Percentiles rank a stretch among this genome's conserved stretches.
phyloP scores from a whole-genome alignment of 2,797 vertebrate species.

The Sebastiscus tertius region DNA sequence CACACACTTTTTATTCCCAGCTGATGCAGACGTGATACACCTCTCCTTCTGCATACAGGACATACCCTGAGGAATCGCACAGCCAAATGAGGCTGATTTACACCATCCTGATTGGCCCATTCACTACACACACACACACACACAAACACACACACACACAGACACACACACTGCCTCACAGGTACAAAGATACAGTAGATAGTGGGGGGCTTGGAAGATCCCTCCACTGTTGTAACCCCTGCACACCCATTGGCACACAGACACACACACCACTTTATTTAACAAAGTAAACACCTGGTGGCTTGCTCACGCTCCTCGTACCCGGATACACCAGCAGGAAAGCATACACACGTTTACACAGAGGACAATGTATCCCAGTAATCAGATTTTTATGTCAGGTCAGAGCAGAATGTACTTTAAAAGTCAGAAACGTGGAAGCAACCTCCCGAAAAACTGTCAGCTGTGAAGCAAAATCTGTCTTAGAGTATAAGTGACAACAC shows the following conservation, averaged over 20 bases:
- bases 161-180: neutral
- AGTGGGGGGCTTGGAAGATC: neutral
- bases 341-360: constrained; percentile 15
- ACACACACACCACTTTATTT: constrained; percentile 39
- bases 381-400: neutral
- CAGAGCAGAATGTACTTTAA: neutral
- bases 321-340: constrained; percentile 56
- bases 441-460: neutral
- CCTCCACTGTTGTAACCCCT: constrained; percentile 5
- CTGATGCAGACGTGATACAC: constrained; percentile 1
- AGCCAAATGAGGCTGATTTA: constrained; percentile 12
- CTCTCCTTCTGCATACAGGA: constrained; percentile 33
- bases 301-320: constrained; percentile 15
- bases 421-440: neutral
- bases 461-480: constrained; percentile 4
- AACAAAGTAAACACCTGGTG: constrained; percentile 66
- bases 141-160: neutral
- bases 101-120: neutral
- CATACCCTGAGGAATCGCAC: constrained; percentile 13
- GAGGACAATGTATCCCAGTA: neutral
- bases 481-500: neutral
- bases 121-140: neutral
- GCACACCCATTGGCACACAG: neutral
- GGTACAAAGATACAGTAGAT: neutral
- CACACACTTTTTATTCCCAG: neutral